Evolutionary conservation across 2,797 vertebrate genomes (phyloP), one percentile per base, ranked within the genome.

Genomic region (Danio jaintianensis): DNA sequence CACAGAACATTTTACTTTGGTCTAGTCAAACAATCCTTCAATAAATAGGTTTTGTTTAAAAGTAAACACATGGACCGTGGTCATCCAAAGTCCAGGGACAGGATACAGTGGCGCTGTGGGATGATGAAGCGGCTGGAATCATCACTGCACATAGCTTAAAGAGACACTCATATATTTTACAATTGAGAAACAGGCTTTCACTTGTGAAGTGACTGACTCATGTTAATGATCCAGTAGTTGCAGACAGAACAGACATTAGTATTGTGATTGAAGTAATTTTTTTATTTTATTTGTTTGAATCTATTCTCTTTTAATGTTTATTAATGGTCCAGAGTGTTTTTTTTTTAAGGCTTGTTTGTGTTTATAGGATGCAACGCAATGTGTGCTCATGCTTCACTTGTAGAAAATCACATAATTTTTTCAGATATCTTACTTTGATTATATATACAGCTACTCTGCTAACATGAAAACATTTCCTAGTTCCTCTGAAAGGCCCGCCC

Each of bases 1-100:
- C 91, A 93, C 76, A 81, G 81, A 38, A 50, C 85, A 16, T 81
- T 88, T 91, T 90, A 88, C 89, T 80, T 90, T 88, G 85, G 83
- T 85, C 87, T 87, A 72, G 86, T 91, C 83, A 84, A 89, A 90
- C 87, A 88, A 86, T 82, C 74, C 81, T 7, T 63, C 82, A 89
- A 91, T 93, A 92, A 87, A 91, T 93, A 89, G 80, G 79, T 72
- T 78, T 82, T 4, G 75, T 75, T 67, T 47, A 48, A 83, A 64
- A 76, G 92, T 90, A 91, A 92, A 92, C 82, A 91, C 58, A 85
- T 66, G 84, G 78, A 79, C 45, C 20, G 74, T 75, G 82, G 81
- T 86, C 80, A 87, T 86, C 88, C 92, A 94, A 93, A 93, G 93
- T 93, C 92, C 93, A 92, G 89, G 88, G 92, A 90, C 89, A 74